Percentiles rank a stretch among this genome's conserved stretches.
These are phyloP conservation scores for Lampropteryx suffumata DNA, from an alignment of 2,888 invertebrate genomes.

Conservation along the genomic window DNA sequence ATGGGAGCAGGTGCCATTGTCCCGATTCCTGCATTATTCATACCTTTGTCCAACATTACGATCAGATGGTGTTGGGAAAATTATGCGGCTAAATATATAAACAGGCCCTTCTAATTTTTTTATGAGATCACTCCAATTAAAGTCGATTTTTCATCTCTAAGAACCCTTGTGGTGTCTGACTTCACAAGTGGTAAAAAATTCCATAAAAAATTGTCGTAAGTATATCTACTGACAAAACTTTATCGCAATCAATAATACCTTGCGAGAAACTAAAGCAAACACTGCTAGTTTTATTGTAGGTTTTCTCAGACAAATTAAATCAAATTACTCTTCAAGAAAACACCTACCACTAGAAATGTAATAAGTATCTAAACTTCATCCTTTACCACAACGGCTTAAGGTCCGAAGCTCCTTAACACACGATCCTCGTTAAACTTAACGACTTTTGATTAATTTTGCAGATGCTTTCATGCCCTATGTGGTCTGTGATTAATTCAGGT, in stretches of 20 bases:
- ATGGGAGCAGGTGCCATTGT: slow-evolving; percentile 59
- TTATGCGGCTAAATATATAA: not conserved
- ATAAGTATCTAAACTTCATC: not conserved
- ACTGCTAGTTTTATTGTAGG: too few species aligned
- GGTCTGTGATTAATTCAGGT: slow-evolving; percentile 21
- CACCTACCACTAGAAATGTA: not conserved
- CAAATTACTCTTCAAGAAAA: slow-evolving; percentile 2
- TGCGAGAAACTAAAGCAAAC: too few species aligned
- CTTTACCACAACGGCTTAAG: slow-evolving; percentile 1
- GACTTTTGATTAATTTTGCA: slow-evolving; percentile 22
- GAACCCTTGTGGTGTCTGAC: too few species aligned
- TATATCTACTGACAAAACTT: too few species aligned
- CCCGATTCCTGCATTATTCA: slow-evolving; percentile 58
- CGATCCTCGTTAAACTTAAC: not conserved
- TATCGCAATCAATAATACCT: too few species aligned
- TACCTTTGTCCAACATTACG: slow-evolving; percentile 51
- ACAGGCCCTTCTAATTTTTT: not conserved
- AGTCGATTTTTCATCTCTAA: too few species aligned
- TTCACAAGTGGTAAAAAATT: too few species aligned
- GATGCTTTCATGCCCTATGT: slow-evolving; percentile 17
- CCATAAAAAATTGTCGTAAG: too few species aligned
- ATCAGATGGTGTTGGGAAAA: slow-evolving; percentile 22
- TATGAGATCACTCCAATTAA: not conserved
- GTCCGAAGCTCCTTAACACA: not conserved
- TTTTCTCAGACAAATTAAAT: slow-evolving; percentile 6